Conservation (phyloP, 2,797 vertebrate species). For the Lacerta bilineata region DNA sequence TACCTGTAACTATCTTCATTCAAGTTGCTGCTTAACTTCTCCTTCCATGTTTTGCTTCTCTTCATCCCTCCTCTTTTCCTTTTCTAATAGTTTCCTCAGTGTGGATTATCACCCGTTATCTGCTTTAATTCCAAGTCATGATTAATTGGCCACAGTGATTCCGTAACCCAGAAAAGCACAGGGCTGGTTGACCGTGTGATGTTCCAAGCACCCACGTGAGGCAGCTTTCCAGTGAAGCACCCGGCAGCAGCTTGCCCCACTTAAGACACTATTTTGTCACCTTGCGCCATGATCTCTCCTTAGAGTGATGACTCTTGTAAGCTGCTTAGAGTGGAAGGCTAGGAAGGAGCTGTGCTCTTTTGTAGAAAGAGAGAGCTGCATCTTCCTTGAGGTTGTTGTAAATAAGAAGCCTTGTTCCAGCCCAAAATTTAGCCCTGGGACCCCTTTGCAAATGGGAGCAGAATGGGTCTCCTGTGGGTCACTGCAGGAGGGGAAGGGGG, state of each 20-base stretch:
- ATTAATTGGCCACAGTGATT: conserved; percentile 31
- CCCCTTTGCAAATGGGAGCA: no score
- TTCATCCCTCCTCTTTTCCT: conserved; percentile 29
- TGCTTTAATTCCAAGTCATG: conserved; percentile 40
- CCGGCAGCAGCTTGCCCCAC: conserved; percentile 46
- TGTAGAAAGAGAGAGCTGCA: conserved; percentile 9
- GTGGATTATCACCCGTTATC: conserved; percentile 17
- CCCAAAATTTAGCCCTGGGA: neutral
- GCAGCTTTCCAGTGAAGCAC: conserved; percentile 53
- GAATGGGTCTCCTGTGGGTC: no score
- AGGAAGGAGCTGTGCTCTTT: conserved; percentile 25
- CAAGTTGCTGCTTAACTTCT: conserved; percentile 14
- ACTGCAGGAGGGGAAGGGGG: no score
- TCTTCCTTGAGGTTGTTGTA: neutral
- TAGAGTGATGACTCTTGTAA: conserved; percentile 53
- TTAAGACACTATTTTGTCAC: conserved; percentile 59
- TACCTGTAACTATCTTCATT: neutral
- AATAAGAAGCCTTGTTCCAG: neutral
- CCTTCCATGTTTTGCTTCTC: conserved; percentile 12
- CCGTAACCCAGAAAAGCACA: conserved; percentile 14
- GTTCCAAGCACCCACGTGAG: conserved; percentile 57
- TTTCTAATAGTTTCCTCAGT: conserved; percentile 32
- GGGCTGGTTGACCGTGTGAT: conserved; percentile 33
- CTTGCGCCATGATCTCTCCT: conserved; percentile 54
- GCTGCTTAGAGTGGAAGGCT: conserved; percentile 62